Evolutionary conservation across 2,797 vertebrate species (phyloP).

Genomic region (Sebastes taczanowskii): DNA sequence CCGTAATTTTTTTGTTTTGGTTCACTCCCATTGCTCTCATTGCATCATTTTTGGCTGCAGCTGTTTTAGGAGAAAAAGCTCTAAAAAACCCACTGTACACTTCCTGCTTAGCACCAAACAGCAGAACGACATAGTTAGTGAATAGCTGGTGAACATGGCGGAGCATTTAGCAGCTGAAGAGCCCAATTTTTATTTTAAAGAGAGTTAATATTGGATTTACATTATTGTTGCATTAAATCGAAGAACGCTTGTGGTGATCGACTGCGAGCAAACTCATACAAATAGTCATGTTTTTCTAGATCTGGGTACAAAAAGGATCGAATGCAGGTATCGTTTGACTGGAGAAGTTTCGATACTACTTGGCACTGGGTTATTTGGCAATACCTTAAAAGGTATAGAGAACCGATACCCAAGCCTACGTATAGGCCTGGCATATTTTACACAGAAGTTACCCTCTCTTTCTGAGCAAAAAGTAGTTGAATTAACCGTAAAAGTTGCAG

Average conservation of each 20-base stretch:
- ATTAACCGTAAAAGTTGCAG: background rate
- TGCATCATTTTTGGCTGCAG: background rate
- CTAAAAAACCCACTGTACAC: no score
- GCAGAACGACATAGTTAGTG: background rate
- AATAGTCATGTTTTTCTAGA: no score
- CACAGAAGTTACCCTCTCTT: background rate
- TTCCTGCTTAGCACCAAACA: no score
- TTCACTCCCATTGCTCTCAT: background rate
- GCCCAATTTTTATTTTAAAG: background rate
- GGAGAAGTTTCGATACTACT: no score
- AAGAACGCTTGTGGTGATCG: no score
- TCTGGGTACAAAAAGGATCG: no score
- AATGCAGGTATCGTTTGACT: no score
- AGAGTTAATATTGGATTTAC: background rate
- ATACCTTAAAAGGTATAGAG: no score
- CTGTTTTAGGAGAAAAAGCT: background rate
- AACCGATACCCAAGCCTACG: no score
- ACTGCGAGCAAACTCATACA: no score
- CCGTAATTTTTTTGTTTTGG: background rate
- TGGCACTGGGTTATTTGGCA: no score
- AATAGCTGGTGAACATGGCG: background rate
- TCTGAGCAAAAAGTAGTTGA: background rate
- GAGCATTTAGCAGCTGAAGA: background rate
- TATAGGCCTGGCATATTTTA: background rate
- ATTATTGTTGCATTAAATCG: background rate